Base-by-base conservation (phyloP, 2,888 invertebrate species). In the Acronicta psi region DNA sequence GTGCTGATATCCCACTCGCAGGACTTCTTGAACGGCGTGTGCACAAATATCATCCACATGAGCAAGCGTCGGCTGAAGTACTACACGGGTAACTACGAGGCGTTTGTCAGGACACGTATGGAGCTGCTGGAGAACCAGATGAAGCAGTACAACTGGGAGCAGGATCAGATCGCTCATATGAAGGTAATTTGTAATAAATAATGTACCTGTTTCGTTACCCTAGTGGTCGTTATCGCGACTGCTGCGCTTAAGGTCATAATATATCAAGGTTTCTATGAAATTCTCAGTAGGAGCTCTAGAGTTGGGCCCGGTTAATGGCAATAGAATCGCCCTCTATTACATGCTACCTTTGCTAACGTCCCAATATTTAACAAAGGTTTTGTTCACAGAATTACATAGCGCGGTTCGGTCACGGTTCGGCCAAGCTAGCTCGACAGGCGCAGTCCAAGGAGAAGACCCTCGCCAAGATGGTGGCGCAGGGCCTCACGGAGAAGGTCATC, bases 111-210 rank as follows among this genome's bases (percentile, higher is more conserved):
- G 74, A 99, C 99, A 0, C 95, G 99, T 66, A 95, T 97, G 95
- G 99, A 99, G 87, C 94, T 99, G 78, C 94, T 99, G 67, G 99
- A 99, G 90, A 99, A 99, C 90, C 99, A 99, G 93, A 98, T 97
- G 96, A 99, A 99, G 89, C 98, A 98, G 84, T 99, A 99, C 92
- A 98, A 99, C 83, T 99, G 99, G 99, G 99, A 99, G 91, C 99
- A 99, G 89, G 99, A 99, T 91, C 99, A 99, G 93, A 99, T 99
- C 69, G 95, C 98, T 62, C 98, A 99, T 84, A 99, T 99, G 99
- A 99, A 99, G 96, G 97, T 97, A 7, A 10, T 18, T 20, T 25
- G 11, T 11, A 11, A 2, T 11, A 29, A 11, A 29, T 29, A 23
- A 23, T 7, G 23, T 29, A 2, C 25, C 25, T 25, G 25, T 8